Evolutionary conservation across 2,113 vertebrate species (phyloP), one percentile per base, ranked within the genome.

Genomic region (Oriolus oriolus): DNA sequence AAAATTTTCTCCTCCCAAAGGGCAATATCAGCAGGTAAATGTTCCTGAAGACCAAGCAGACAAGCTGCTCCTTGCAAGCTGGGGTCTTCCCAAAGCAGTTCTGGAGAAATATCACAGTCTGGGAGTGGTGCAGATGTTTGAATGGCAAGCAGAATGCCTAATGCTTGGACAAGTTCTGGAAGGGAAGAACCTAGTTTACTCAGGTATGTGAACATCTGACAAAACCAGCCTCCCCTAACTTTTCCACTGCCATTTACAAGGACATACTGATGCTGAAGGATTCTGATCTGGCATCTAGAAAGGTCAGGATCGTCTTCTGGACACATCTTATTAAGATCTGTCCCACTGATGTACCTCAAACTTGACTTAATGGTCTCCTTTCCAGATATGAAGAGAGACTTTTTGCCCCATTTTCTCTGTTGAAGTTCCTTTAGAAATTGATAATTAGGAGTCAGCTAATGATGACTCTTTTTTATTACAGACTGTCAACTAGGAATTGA

Each of bases 101-200:
- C 96, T 99, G 76, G 98, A 99, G 78, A 98, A 98, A 88, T 99
- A 99, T 81, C 98, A 98, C 83, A 98, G 98, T 82, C 97, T 99
- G 27, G 98, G 99, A 69, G 98, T 99, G 54, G 98, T 98, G 60
- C 98, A 91, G 84, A 99, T 99, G 99, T 99, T 99, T 96, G 98
- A 99, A 88, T 99, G 99, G 99, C 99, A 99, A 97, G 99, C 99
- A 88, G 98, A 99, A 93, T 99, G 99, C 80, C 98, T 99, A 75
- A 98, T 98, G 96, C 97, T 99, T 11, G 98, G 99, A 76, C 98
- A 96, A 86, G 99, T 99, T 78, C 96, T 99, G 89, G 98, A 98
- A 94, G 99, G 99, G 54, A 98, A 97, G 84, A 99, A 99, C 97
- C 96, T 99, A 16, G 98, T 99, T 66, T 99, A 99, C 97, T 99